Evolutionary conservation across 2,797 vertebrate genomes (phyloP), one percentile per base, ranked within the genome.

Genomic region (Eulemur albifrons): DNA sequence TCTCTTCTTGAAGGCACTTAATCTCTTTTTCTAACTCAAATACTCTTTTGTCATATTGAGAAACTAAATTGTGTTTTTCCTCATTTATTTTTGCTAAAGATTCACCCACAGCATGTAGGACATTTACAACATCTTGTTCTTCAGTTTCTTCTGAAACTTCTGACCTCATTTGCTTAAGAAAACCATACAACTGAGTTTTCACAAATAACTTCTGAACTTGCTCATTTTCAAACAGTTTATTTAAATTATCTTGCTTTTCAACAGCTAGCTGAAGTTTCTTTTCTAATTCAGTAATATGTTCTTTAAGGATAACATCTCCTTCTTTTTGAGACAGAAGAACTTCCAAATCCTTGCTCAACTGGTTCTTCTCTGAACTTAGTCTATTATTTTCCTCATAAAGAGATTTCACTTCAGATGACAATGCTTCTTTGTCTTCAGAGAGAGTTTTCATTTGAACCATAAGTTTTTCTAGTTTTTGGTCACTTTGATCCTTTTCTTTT

Each of bases 1-100:
- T 98, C 96, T 98, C 99, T 97, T 99, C 98, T 87, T 98, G 98
- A 88, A 97, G 97, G 90, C 98, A 99, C 93, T 98, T 98, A 32
- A 98, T 89, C 95, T 99, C 98, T 59, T 7, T 97, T 10, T 96
- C 95, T 75, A 99, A 97, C n/a, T 95, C 63, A 90, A 95, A 67
- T 63, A 98, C 17, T 59, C 95, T 97, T 81, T 98, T 98, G 70
- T 98, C 88, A 27, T 95, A 97, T 48, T 98, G 98, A 25, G 94
- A 95, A 50, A 79, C 73, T 59, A 98, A 57, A 38, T 85, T 92
- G 1, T 94, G 93, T 45, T 98, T 98, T 96, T 98, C 98, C 88
- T 99, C 98, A 75, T 98, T 98, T 65, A 98, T 95, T 97, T 98
- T 98, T 80, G 95, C 93, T 80, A 99, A 94, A 8, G 92, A 97